These are phyloP conservation scores for Morinoia aosen DNA, from an alignment of 2,888 invertebrate genomes.

Conservation along the genomic window DNA sequence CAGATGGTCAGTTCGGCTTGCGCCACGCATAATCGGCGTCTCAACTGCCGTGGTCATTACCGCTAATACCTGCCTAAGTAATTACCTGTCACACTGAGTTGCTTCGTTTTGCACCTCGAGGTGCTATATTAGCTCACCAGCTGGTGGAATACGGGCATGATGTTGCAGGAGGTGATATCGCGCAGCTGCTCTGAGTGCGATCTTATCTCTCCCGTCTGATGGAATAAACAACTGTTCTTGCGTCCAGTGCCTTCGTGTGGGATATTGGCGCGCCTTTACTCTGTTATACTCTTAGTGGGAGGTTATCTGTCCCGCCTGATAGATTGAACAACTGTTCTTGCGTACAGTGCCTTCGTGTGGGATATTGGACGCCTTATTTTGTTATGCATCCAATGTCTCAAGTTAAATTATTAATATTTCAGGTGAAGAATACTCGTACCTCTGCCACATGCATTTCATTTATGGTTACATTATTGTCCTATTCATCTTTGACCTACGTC, in stretches of 20 bases:
- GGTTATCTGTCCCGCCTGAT: too few species aligned
- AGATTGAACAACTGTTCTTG: background rate
- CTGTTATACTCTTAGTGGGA: too few species aligned
- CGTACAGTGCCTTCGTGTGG: background rate
- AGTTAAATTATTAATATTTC: background rate
- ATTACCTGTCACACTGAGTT: background rate
- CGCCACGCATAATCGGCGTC: background rate
- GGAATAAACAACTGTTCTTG: background rate
- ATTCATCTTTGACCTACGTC: background rate
- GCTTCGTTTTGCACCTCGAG: background rate
- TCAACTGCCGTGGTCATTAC: background rate
- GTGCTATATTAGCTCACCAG: background rate
- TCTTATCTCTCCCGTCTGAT: too few species aligned
- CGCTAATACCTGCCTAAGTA: background rate
- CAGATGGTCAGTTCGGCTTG: constrained; percentile 24
- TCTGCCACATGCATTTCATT: too few species aligned
- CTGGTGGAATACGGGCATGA: background rate
- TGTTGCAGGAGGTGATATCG: background rate
- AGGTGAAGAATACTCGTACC: too few species aligned
- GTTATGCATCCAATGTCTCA: background rate
- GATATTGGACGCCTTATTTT: background rate
- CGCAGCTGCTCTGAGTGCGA: too few species aligned
- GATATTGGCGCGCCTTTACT: background rate
- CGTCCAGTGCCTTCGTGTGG: background rate
- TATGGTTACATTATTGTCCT: background rate